These are phyloP conservation scores for Meiosimyza platycephala DNA, from an alignment of 2,888 invertebrate species.

Conservation along the genomic window DNA sequence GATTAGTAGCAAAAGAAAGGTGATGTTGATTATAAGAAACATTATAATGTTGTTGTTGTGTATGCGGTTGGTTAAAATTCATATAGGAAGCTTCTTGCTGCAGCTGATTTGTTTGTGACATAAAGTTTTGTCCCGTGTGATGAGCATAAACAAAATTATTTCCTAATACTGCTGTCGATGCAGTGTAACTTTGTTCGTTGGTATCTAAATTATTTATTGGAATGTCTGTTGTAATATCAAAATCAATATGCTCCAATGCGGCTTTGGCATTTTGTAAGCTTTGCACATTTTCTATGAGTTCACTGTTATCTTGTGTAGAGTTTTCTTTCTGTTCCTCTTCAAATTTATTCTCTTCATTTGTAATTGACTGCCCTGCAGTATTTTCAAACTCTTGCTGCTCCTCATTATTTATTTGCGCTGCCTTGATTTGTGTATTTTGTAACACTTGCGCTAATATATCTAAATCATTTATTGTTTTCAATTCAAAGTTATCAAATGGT, in stretches of 20 bases:
- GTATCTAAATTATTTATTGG: constrained; percentile 44
- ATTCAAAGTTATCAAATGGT: constrained; percentile 92
- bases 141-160: constrained; percentile 19
- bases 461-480: constrained; percentile 93
- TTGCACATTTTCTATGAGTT: constrained; percentile 38
- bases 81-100: constrained; percentile 43
- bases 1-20: constrained; percentile 66
- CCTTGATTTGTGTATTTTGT: constrained; percentile 64
- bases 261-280: constrained; percentile 55
- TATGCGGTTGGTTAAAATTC: constrained; percentile 42
- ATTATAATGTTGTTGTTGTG: constrained; percentile 45
- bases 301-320: constrained; percentile 2
- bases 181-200: not conserved
- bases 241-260: constrained; percentile 53
- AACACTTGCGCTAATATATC: constrained; percentile 87
- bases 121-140: not conserved
- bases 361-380: not conserved
- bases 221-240: constrained; percentile 52
- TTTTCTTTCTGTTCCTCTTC: constrained; percentile 23
- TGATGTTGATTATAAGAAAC: constrained; percentile 27
- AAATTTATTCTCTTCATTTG: constrained; percentile 5
- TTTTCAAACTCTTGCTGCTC: not conserved
- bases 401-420: constrained; percentile 25
- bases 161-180: not conserved
- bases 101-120: constrained; percentile 43